Evolutionary conservation across 23 tunicate genomes (phyloP).

Genomic region (Aplidium turbinatum): DNA sequence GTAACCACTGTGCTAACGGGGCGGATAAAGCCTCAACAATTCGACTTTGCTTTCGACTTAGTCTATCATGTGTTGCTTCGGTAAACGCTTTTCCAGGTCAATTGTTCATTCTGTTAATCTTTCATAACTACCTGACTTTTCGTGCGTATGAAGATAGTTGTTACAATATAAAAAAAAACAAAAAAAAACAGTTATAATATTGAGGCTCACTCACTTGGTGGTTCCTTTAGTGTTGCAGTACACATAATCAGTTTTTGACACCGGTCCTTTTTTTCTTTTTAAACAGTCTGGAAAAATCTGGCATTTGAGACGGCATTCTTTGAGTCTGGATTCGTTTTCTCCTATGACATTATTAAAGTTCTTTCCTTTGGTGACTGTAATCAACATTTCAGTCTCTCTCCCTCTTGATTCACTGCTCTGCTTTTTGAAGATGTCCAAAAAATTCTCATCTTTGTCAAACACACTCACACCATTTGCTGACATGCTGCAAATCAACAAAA

Average conservation of each 20-base stretch:
- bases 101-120: no score
- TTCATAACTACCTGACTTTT: no score
- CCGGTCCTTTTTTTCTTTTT: slow-evolving; percentile 7
- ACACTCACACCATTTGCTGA: slow-evolving; percentile 13
- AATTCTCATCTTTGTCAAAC: slow-evolving; percentile 16
- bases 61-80: no score
- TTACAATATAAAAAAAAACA: no score
- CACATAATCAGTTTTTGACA: slow-evolving; percentile 6
- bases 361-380: slow-evolving; percentile 25
- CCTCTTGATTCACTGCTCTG: slow-evolving; percentile 28
- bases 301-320: slow-evolving; percentile 12
- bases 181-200: no score
- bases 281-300: slow-evolving; percentile 21
- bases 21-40: no score
- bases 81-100: no score
- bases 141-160: no score
- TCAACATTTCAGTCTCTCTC: slow-evolving; percentile 4
- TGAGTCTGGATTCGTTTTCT: background rate
- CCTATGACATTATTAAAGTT: background rate
- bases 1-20: no score
- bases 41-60: no score
- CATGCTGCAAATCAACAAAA: slow-evolving; percentile 21
- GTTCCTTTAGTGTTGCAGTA: slow-evolving; percentile 29
- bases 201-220: slow-evolving; percentile 2
- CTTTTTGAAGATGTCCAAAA: slow-evolving; percentile 21